A percentile compares a stretch with the other conserved stretches of the same genome.
These are phyloP conservation scores for Acanthosoma haemorrhoidale DNA, from an alignment of 2,888 invertebrate species.

Conservation along the genomic window DNA sequence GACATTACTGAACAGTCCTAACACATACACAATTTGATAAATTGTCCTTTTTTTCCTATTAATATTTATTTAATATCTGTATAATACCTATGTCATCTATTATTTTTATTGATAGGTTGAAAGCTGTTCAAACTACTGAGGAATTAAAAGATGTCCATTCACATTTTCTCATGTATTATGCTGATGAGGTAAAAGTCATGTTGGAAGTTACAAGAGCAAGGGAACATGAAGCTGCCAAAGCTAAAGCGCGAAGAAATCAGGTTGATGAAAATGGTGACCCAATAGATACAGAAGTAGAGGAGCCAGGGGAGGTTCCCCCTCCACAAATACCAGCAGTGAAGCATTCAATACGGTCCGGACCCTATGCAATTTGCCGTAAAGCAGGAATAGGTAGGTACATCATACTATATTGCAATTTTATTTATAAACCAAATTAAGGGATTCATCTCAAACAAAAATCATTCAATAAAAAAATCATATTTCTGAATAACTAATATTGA, in stretches of 20 bases:
- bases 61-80: too few species aligned
- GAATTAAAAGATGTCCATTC: conserved; percentile 89
- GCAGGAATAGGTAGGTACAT: conserved; percentile 63
- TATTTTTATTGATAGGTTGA: conserved; percentile 57
- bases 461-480: too few species aligned
- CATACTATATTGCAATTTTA: not conserved
- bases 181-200: conserved; percentile 58
- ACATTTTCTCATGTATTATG: conserved; percentile 90
- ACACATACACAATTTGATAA: too few species aligned
- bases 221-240: conserved; percentile 45
- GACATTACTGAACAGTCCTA: too few species aligned
- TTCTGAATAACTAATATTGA: too few species aligned
- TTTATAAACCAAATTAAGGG: too few species aligned
- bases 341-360: conserved; percentile 79
- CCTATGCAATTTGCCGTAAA: conserved; percentile 80
- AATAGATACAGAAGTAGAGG: conserved; percentile 48
- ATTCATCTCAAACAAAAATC: too few species aligned
- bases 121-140: conserved; percentile 74
- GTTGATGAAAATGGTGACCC: conserved; percentile 41
- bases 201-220: conserved; percentile 43
- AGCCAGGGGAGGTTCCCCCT: conserved; percentile 52
- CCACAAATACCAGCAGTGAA: conserved; percentile 60
- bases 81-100: too few species aligned
- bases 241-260: conserved; percentile 37
- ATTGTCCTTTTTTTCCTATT: too few species aligned